Conservation (phyloP, 2,113 vertebrate genomes). For the Festucalex cinctus region DNA sequence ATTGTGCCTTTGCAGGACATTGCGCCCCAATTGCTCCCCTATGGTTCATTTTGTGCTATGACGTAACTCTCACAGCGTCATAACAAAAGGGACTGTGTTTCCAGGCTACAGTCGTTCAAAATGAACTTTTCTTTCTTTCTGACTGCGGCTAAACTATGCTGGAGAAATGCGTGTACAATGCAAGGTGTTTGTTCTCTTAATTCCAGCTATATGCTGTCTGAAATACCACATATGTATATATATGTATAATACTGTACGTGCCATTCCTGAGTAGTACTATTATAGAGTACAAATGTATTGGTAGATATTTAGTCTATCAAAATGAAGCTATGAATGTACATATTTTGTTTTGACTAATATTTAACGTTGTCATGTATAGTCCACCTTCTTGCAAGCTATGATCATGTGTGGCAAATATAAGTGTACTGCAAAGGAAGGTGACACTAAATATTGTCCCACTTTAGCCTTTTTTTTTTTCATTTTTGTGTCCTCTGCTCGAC, state of each 20-base stretch:
- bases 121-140: background rate
- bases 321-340: conserved; percentile 66
- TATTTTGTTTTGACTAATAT: conserved; percentile 10
- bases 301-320: conserved; percentile 53
- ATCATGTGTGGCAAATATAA: background rate
- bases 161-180: background rate
- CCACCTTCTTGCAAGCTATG: background rate
- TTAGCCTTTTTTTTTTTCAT: background rate
- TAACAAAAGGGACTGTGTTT: background rate
- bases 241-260: background rate
- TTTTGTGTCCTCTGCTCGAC: background rate
- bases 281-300: conserved; percentile 58
- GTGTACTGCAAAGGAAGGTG: background rate
- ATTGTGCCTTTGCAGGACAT: background rate
- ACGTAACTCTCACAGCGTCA: background rate
- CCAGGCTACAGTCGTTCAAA: background rate
- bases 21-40: background rate
- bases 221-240: background rate
- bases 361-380: background rate
- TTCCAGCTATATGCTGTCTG: conserved; percentile 24
- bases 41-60: background rate
- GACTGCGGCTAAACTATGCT: background rate
- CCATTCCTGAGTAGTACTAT: conserved; percentile 46
- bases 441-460: background rate
- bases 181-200: conserved; percentile 18